Evolutionary conservation across 2,888 invertebrate species (phyloP).

Genomic region (Cyclophora punctaria): DNA sequence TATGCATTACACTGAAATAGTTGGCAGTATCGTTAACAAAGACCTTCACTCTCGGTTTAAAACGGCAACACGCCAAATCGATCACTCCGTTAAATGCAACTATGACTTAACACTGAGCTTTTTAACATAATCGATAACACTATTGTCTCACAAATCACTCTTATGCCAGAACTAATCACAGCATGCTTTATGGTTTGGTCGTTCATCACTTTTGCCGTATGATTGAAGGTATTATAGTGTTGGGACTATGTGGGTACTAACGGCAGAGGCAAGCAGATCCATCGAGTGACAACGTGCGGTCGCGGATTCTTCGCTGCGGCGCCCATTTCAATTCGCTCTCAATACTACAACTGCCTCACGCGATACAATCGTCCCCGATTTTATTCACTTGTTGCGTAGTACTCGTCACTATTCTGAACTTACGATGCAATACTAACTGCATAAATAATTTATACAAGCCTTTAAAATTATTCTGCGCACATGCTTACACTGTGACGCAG

Average conservation of each 20-base stretch:
- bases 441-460: constrained; percentile 37
- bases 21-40: constrained; percentile 45
- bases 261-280: constrained; percentile 66
- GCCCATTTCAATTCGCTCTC: constrained; percentile 64
- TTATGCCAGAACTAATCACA: too few relatives aligned
- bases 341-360: constrained; percentile 51
- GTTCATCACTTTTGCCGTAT: constrained; percentile 11
- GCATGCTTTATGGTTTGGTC: constrained; percentile 6
- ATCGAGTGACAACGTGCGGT: constrained; percentile 67
- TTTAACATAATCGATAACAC: constrained; percentile 10
- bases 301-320: constrained; percentile 66
- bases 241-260: constrained; percentile 37
- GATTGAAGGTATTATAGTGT: constrained; percentile 1
- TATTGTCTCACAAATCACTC: not conserved
- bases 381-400: constrained; percentile 64
- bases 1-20: constrained; percentile 39
- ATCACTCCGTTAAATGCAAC: constrained; percentile 13
- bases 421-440: constrained; percentile 50
- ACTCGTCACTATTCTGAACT: constrained; percentile 50
- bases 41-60: constrained; percentile 40
- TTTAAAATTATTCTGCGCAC: constrained; percentile 43
- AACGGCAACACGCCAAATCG: constrained; percentile 46
- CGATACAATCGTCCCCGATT: constrained; percentile 50
- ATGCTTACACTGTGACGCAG: constrained; percentile 37
- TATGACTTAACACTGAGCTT: too few relatives aligned